Conservation (phyloP, 1,140 invertebrate genomes). For the Hetaerina americana region DNA sequence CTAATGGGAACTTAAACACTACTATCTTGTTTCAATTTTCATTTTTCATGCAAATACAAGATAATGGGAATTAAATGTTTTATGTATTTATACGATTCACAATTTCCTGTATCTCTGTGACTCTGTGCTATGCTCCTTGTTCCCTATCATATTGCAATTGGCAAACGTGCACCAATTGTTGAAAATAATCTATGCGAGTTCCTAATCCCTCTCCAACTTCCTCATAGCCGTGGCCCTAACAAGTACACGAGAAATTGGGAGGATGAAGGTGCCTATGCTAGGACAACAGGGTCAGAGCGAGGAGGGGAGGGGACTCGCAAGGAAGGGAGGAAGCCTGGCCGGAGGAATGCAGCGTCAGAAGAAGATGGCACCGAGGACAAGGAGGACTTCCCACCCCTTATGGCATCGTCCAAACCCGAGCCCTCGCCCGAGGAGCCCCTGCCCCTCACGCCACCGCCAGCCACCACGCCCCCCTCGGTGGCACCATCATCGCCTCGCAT, state of each 20-base stretch:
- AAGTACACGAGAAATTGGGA: constrained; percentile 88
- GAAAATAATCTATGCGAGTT: too few relatives aligned
- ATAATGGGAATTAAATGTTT: neutral
- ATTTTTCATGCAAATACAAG: neutral
- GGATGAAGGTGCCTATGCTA: constrained; percentile 72
- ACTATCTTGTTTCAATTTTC: too few relatives aligned
- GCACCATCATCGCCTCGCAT: neutral
- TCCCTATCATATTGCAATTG: too few relatives aligned
- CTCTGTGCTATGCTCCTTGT: too few relatives aligned
- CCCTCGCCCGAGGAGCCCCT: neutral
- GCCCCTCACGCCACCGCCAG: neutral
- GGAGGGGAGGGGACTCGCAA: constrained; percentile 6
- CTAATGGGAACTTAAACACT: too few relatives aligned
- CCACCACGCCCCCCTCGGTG: neutral
- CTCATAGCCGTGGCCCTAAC: constrained; percentile 64
- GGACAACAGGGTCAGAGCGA: constrained; percentile 22
- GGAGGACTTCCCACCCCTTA: constrained; percentile 14
- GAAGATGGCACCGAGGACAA: neutral
- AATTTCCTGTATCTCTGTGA: too few relatives aligned
- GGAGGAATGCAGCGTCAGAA: neutral
- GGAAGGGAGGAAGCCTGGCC: constrained; percentile 1
- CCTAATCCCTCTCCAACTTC: too few relatives aligned
- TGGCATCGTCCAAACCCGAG: neutral
- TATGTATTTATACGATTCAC: neutral
- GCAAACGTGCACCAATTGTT: too few relatives aligned